Conservation (phyloP, 2,113 vertebrate species). For the Urocitellus parryii region DNA sequence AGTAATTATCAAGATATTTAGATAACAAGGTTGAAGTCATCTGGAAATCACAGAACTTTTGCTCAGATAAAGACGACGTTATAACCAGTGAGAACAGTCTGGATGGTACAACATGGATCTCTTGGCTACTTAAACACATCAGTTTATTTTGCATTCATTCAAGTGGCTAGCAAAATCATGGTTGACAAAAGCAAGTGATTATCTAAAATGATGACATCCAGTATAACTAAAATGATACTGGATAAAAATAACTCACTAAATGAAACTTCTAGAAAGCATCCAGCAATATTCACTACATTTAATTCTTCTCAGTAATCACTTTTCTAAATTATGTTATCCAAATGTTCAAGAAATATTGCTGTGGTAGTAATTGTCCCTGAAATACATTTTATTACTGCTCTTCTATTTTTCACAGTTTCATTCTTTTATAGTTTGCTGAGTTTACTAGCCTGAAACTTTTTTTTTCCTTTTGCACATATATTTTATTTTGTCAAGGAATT, state of each 20-base stretch:
- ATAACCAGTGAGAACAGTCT: background rate
- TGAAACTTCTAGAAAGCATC: background rate
- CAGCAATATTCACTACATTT: background rate
- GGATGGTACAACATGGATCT: background rate
- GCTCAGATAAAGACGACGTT: background rate
- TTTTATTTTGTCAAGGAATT: slow-evolving; percentile 17
- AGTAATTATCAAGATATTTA: background rate
- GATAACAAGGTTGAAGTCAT: background rate
- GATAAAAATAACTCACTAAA: background rate
- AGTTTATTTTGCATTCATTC: background rate
- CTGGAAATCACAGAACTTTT: background rate
- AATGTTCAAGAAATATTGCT: background rate
- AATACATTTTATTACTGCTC: background rate
- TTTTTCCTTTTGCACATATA: background rate
- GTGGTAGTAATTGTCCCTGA: background rate
- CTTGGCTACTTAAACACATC: background rate
- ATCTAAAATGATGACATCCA: background rate
- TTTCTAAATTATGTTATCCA: background rate
- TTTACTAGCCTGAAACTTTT: background rate
- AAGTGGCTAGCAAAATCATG: background rate
- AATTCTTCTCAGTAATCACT: background rate
- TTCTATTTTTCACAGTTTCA: background rate
- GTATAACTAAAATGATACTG: background rate
- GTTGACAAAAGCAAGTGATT: background rate
- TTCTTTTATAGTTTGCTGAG: background rate